These are phyloP conservation scores for Nudaria mundana DNA, from an alignment of 2,888 invertebrate species.

Conservation along the genomic window DNA sequence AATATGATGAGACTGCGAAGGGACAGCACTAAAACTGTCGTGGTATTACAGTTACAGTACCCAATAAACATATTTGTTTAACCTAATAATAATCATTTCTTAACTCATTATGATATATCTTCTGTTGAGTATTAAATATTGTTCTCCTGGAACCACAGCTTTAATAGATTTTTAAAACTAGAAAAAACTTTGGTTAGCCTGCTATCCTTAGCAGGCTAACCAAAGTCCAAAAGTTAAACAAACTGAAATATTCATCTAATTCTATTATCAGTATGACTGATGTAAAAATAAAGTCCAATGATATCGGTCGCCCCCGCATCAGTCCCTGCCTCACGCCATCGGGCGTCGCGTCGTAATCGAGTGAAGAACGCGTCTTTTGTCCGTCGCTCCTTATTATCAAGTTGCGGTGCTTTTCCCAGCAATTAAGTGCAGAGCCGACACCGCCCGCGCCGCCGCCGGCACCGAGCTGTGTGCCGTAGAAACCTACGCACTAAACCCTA, in stretches of 20 bases:
- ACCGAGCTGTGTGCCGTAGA: background rate
- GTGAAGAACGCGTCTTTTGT: slow-evolving; percentile 52
- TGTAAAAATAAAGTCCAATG: too few species aligned
- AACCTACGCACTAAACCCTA: too few species aligned
- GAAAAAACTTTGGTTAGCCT: too few species aligned
- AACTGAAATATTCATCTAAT: too few species aligned
- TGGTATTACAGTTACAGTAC: too few species aligned
- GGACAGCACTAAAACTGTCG: too few species aligned
- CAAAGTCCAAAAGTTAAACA: too few species aligned
- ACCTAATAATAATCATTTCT: background rate
- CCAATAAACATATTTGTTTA: slow-evolving; percentile 6
- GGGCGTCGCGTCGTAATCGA: slow-evolving; percentile 36
- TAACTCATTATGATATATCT: background rate
- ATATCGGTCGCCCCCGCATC: slow-evolving; percentile 12
- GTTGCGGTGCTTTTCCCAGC: slow-evolving; percentile 51
- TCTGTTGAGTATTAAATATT: background rate
- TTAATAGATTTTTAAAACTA: too few species aligned
- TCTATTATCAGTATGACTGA: too few species aligned
- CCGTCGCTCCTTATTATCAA: slow-evolving; percentile 51
- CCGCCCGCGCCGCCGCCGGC: slow-evolving; percentile 7
- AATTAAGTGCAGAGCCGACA: slow-evolving; percentile 50
- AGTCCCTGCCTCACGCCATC: slow-evolving; percentile 3
- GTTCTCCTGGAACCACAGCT: too few species aligned
- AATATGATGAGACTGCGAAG: too few species aligned
- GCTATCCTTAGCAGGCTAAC: too few species aligned